phyloP scores from a whole-genome alignment of 2,113 vertebrate species.

The Excalfactoria chinensis region DNA sequence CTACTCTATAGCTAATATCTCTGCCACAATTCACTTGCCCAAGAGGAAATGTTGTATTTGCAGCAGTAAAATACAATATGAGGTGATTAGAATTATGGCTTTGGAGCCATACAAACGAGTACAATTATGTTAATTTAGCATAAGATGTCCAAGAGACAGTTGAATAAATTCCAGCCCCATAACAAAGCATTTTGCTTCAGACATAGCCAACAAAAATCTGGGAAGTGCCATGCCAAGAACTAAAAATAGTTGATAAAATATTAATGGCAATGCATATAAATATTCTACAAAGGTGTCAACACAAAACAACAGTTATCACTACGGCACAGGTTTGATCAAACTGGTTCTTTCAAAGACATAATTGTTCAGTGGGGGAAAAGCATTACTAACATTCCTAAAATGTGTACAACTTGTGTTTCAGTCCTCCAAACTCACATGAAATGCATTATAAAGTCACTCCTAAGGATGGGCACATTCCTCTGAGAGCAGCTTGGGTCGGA shows the following conservation, averaged over 20 bases:
- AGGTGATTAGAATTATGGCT: background rate
- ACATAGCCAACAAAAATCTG: background rate
- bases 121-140: background rate
- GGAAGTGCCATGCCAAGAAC: background rate
- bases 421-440: constrained; percentile 41
- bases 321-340: constrained; percentile 44
- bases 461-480: background rate
- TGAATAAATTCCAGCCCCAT: constrained; percentile 13
- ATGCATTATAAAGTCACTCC: constrained; percentile 3
- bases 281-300: constrained; percentile 55
- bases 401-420: background rate
- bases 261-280: constrained; percentile 46
- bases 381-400: constrained; percentile 7
- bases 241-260: constrained; percentile 32
- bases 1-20: constrained; percentile 28
- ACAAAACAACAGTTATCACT: constrained; percentile 43
- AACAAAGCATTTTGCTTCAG: constrained; percentile 35
- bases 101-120: background rate
- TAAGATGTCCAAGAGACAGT: background rate
- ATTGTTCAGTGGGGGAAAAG: constrained; percentile 9
- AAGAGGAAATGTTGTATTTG: background rate
- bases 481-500: constrained; percentile 3
- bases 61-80: background rate
- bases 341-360: background rate
- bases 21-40: background rate